Evolutionary conservation across 1,140 invertebrate genomes (phyloP).

Genomic region (Araneus ventricosus): DNA sequence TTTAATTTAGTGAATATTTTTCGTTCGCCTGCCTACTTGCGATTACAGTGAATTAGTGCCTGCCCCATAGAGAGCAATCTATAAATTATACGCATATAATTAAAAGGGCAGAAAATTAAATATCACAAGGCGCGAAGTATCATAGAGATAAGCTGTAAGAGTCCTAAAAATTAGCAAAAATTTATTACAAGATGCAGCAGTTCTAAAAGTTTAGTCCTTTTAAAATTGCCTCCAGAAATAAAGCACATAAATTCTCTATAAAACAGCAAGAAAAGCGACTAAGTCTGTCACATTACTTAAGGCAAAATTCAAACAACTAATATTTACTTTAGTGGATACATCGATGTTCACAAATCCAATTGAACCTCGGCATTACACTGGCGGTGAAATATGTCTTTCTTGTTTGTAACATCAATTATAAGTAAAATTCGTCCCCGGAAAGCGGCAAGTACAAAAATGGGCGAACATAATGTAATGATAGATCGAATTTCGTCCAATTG

Average conservation of each 20-base stretch:
- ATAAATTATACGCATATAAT: no score
- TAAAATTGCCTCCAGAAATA: not conserved
- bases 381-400: not conserved
- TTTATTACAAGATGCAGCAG: not conserved
- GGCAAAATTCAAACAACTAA: not conserved
- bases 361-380: not conserved
- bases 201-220: not conserved
- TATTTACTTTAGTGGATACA: not conserved
- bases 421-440: not conserved
- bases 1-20: no score
- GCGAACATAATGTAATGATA: not conserved
- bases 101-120: no score
- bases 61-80: no score
- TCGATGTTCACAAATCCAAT: not conserved
- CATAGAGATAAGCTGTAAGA: no score
- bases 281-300: not conserved
- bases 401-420: not conserved
- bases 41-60: no score
- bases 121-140: no score
- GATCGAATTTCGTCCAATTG: not conserved
- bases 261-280: not conserved
- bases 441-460: not conserved
- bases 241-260: not conserved
- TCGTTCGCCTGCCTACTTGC: no score
- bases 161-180: not conserved